A percentile compares a stretch with the other conserved stretches of the same genome.
These are phyloP conservation scores for Nycticebus coucang DNA, from an alignment of 2,113 vertebrate species.

Conservation along the genomic window DNA sequence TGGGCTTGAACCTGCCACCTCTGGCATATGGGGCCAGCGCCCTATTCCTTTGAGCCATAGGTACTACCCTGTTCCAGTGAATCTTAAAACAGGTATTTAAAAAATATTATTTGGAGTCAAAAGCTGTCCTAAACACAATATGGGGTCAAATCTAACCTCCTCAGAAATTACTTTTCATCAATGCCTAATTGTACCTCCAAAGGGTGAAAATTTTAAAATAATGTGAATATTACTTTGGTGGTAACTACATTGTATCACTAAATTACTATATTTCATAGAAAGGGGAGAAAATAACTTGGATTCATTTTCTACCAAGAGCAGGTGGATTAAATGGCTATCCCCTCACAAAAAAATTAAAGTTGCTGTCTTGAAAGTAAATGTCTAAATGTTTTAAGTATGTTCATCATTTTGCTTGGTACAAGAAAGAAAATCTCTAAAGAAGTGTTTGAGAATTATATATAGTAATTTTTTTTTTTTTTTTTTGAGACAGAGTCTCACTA, in stretches of 20 bases:
- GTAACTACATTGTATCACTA: not conserved
- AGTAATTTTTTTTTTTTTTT: not conserved
- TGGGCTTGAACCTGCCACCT: too few relatives aligned
- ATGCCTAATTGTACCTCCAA: not conserved
- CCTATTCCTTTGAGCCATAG: too few relatives aligned
- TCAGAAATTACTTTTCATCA: conserved; percentile 16
- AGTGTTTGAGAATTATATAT: not conserved
- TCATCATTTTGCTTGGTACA: conserved; percentile 18
- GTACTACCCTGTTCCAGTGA: not conserved
- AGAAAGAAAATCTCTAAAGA: conserved; percentile 28
- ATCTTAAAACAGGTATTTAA: not conserved
- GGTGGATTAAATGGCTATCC: not conserved
- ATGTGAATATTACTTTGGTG: not conserved
- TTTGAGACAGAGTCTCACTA: too few relatives aligned
- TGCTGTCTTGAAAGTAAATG: conserved; percentile 15
- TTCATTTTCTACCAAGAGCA: not conserved
- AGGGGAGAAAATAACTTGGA: not conserved
- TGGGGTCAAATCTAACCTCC: conserved; percentile 5
- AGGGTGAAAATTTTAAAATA: not conserved
- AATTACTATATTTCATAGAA: not conserved
- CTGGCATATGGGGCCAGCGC: too few relatives aligned
- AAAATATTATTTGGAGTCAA: not conserved
- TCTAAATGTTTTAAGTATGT: not conserved
- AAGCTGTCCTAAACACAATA: not conserved
- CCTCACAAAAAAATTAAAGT: not conserved